Evolutionary conservation across 2,113 vertebrate genomes (phyloP), one percentile per base, ranked within the genome.

Genomic region (Aegotheles bennettii): DNA sequence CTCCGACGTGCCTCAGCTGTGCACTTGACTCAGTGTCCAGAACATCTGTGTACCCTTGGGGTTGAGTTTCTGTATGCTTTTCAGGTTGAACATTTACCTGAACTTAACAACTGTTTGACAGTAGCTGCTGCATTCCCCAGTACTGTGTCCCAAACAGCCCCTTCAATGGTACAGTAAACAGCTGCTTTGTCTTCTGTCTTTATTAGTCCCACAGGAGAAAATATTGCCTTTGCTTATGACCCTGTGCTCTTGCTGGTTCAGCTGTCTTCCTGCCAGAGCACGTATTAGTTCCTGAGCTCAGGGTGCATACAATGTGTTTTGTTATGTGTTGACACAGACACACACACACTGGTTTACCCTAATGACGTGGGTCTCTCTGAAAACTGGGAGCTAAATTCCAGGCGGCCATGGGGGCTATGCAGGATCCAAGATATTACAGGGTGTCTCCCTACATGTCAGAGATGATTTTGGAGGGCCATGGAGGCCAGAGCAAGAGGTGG

Each of bases 321-420:
- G 95, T 95, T 95, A 93, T 57, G 93, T 89, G 91, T 92, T 97
- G 94, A 95, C 93, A 97, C 84, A 95, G 69, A 95, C 77, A 87
- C 64, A 88, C 78, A 94, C 61, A 84, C 5, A 0, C 90, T 84
- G 84, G 38, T 76, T 94, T 81, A 75, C 84, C 60, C 91, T 68
- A 38, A 36, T 91, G 81, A 91, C 3, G 2, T 38, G 69, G 28
- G 40, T 24, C 47, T 45, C 59, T 64, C 78, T 65, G 56, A 84
- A 93, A 84, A 86, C 26, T 13, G 33, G 87, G 69, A 78, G 43
- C 86, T 87, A 29, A 65, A 78, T 84, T 91, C 69, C 91, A 96
- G 65, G 81, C 38, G 11, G 65, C 77, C 57, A 33, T 20, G 21
- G 69, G 26, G 68, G 33, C 45, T 82, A 75, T 16, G 6, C 31